Evolutionary conservation across 2,797 vertebrate genomes (phyloP), one percentile per base, ranked within the genome.

Genomic region (Odontamblyopus lacepedii): DNA sequence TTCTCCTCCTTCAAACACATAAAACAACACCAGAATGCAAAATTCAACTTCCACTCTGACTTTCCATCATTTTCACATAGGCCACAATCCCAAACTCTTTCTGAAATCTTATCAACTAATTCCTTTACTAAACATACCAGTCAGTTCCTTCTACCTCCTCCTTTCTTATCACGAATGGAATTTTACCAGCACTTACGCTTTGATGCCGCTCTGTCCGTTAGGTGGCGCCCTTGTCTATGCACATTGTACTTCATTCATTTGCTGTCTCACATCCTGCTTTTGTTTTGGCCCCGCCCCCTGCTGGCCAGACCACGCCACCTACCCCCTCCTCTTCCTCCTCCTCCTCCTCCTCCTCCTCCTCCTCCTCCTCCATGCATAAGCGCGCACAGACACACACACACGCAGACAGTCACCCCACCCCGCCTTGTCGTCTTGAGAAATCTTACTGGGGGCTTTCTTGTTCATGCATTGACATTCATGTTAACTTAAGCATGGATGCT

Each of bases 191-290:
- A 67, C 41, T 5, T 35, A 2, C 5, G 0, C 67, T 0, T 53
- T 69, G 71, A 2, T 19, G 0, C 3, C 1, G 8, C 0, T 3
- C 30, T 4, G 0, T 3, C 72, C 89, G 23, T 71, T 7, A 83
- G 92, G 85, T 83, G 91, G 86, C 83, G 74, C 85, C 77, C 82
- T 85, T 62, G 50, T 80, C 83, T 8, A 69, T 82, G 59, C 1
- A 8, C 4, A 26, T 63, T 80, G 71, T 72, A n/a, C 60, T 35
- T 29, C 67, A 6, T 67, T 29, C 70, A 38, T 4, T 80, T 86
- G 87, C 88, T 85, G 81, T 85, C 89, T 90, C 87, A 91, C 79
- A 87, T 91, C 89, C 91, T 92, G 85, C 84, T 79, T 86, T 84
- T 87, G 87, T 80, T 66, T 51, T 87, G 89, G 76, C 88, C 74